Conservation (phyloP, 2,113 vertebrate genomes). For the Cephalophus harveyi region DNA sequence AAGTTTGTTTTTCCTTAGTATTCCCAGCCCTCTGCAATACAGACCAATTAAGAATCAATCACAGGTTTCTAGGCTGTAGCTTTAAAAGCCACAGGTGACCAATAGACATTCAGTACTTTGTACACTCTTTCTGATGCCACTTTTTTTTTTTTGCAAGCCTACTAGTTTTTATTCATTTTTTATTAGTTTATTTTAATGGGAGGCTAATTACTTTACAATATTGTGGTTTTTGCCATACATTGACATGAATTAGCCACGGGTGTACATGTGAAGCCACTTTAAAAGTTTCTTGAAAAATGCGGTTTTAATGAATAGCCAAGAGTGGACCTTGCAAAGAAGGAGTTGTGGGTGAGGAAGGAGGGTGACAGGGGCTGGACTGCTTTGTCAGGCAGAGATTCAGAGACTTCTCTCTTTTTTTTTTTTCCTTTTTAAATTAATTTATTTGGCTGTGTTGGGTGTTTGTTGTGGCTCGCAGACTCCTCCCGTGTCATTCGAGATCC, state of each 20-base stretch:
- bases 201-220: background rate
- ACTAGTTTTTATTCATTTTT: background rate
- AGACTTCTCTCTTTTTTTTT: background rate
- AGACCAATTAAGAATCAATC: background rate
- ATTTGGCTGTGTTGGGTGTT: background rate
- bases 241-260: background rate
- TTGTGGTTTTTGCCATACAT: background rate
- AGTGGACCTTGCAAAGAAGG: background rate
- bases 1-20: background rate
- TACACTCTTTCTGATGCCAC: background rate
- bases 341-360: background rate
- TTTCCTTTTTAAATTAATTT: background rate
- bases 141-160: background rate
- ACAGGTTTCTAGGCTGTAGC: background rate
- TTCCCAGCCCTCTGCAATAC: background rate
- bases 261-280: background rate
- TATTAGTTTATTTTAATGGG: background rate
- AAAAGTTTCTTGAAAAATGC: background rate
- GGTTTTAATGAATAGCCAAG: background rate
- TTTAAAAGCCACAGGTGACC: background rate
- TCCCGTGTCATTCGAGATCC: background rate
- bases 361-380: background rate
- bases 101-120: background rate
- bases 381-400: background rate
- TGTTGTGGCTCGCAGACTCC: background rate